These are phyloP conservation scores for Stigmatopora nigra DNA, from an alignment of 2,113 vertebrate genomes.

Conservation along the genomic window DNA sequence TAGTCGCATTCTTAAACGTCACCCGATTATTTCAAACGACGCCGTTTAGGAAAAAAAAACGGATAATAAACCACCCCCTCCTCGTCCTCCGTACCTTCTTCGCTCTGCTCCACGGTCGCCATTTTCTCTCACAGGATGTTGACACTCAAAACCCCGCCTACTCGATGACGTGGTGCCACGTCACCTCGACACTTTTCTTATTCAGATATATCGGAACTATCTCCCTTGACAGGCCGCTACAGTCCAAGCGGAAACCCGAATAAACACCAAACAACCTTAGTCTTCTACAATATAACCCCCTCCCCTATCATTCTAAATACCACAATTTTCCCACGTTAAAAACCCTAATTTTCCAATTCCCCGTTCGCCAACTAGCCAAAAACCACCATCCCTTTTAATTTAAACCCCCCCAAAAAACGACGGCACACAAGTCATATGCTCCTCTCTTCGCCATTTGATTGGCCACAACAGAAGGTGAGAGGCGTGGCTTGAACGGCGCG, in stretches of 20 bases:
- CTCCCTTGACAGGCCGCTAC: too few species aligned
- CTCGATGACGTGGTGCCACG: slow-evolving; percentile 53
- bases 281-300: too few species aligned
- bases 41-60: neutral
- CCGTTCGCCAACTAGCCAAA: too few species aligned
- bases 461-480: slow-evolving; percentile 57
- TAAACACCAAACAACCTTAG: too few species aligned
- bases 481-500: slow-evolving; percentile 81
- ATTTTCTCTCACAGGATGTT: slow-evolving; percentile 72
- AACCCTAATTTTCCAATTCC: too few species aligned
- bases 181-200: slow-evolving; percentile 25
- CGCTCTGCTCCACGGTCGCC: slow-evolving; percentile 65
- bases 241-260: neutral
- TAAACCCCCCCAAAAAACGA: slow-evolving; percentile 32
- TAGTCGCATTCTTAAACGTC: too few species aligned
- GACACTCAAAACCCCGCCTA: slow-evolving; percentile 55
- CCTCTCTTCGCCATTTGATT: slow-evolving; percentile 52
- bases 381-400: too few species aligned
- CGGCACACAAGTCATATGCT: slow-evolving; percentile 74
- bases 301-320: too few species aligned
- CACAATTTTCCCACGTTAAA: too few species aligned
- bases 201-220: neutral
- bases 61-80: neutral
- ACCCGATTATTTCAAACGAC: neutral
- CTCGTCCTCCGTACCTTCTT: slow-evolving; percentile 60